These are phyloP conservation scores for Metopia argyrocephala DNA, from an alignment of 2,888 invertebrate genomes.

Conservation along the genomic window DNA sequence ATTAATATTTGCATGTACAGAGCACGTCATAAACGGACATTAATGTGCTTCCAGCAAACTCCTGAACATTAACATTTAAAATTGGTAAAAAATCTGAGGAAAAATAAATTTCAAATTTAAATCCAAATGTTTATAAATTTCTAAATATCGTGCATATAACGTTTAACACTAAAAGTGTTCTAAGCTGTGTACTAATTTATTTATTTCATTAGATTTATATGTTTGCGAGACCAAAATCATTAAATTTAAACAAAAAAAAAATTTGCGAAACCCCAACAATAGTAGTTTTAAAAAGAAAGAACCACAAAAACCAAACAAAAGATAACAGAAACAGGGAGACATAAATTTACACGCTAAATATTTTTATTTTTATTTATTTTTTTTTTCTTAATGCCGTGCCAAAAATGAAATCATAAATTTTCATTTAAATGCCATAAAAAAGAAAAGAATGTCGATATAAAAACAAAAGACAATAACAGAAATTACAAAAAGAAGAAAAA, in stretches of 20 bases:
- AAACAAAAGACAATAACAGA: slow-evolving; percentile 13
- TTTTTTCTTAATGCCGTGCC: slow-evolving; percentile 37
- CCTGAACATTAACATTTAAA: too few species aligned
- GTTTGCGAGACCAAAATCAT: neutral
- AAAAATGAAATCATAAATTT: slow-evolving; percentile 60
- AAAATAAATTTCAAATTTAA: neutral
- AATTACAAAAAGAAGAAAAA: neutral
- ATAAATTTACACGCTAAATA: slow-evolving; percentile 34
- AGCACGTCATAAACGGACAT: too few species aligned
- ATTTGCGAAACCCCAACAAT: neutral
- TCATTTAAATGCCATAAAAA: slow-evolving; percentile 60
- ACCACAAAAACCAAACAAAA: slow-evolving; percentile 16
- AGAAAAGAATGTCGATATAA: neutral
- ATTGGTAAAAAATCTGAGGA: too few species aligned
- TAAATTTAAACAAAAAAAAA: slow-evolving; percentile 23
- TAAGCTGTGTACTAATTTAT: slow-evolving; percentile 27
- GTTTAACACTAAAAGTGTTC: slow-evolving; percentile 15
- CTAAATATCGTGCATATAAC: neutral
- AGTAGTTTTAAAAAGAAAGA: slow-evolving; percentile 6
- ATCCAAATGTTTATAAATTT: neutral
- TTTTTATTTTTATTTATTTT: neutral
- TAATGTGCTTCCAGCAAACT: too few species aligned
- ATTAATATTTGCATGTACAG: too few species aligned
- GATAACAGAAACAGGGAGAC: neutral
- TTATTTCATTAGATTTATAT: slow-evolving; percentile 23